A percentile compares a stretch with the other conserved stretches of the same genome.
Evolutionary conservation across 2,113 vertebrate species (phyloP).

Genomic region (Cavia porcellus): DNA sequence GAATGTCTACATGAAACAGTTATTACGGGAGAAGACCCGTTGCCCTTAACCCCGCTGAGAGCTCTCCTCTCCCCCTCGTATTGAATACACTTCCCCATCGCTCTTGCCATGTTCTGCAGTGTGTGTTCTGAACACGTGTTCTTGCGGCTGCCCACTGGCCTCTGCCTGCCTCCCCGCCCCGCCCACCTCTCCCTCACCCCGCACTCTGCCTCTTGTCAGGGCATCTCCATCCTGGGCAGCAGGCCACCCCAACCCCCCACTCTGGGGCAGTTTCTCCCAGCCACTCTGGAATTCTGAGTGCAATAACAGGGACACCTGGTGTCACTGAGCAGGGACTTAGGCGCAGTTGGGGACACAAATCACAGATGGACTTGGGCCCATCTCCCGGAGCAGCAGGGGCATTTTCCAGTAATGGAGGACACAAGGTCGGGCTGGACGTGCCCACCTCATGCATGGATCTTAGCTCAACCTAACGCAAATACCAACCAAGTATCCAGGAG

Average conservation of each 20-base stretch:
- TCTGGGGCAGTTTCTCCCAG: fast-evolving
- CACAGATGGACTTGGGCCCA: fast-evolving
- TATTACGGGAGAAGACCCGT: neutral
- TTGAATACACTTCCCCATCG: neutral
- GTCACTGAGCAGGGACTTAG: neutral
- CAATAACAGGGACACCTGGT: neutral
- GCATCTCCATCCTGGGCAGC: fast-evolving
- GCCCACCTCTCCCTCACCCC: fast-evolving
- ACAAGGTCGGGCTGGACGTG: no score
- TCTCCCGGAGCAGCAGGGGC: fast-evolving
- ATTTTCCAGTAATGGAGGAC: fast-evolving
- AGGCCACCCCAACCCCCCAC: neutral
- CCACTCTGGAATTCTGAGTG: fast-evolving
- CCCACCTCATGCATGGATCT: fast-evolving
- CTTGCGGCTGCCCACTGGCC: neutral
- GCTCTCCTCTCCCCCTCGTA: neutral
- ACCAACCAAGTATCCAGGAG: fast-evolving
- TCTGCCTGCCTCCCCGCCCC: neutral
- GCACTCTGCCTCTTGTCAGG: fast-evolving
- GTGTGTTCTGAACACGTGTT: no score
- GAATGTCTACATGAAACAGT: neutral
- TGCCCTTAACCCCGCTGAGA: neutral
- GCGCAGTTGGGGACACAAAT: neutral
- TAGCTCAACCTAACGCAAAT: neutral
- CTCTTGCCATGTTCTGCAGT: no score